Evolutionary conservation across 1,140 invertebrate species (phyloP), one percentile per base, ranked within the genome.

Genomic region (Monomorium pharaonis): DNA sequence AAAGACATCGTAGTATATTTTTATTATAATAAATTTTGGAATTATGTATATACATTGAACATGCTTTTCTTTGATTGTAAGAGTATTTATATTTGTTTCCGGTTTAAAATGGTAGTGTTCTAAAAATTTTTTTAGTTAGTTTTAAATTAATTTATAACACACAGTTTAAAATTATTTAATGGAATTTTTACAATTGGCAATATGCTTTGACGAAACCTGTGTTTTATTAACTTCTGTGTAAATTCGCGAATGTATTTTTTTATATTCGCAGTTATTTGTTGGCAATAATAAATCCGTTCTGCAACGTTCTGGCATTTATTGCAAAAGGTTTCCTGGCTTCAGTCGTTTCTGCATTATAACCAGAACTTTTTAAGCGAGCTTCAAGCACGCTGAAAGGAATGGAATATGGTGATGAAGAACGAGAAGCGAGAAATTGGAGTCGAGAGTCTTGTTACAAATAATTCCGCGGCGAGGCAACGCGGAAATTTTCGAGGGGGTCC

Each of bases 381-480:
- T 37, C 54, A 51, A 74, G 51, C 60, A 33, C 14, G 60, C 58
- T 72, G 54, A 74, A 72, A 74, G 78, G 27, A 81, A 81, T 58
- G 37, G 65, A 81, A 56, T 56, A 70, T 24, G 21, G 24, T 51
- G 27, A 10, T 74, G 24, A 27, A 74, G 51, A 81, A 74, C 63
- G 51, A 74, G 51, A 27, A 83, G 51, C 18, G 54, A 83, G 78
- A 83, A 83, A 83, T 83, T 74, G 78, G 54, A 83, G 49, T 83
- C 54, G 78, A 83, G 78, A 83, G 78, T 83, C 78, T 74, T 83
- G 67, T 81, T 81, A 83, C 69, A 83, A 83, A 72, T 83, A 83
- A 83, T 74, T 51, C 67, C 42, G 27, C 37, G 37, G 27, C 42
- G 51, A 78, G 60, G 76, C 58, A 63, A 30, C 37, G 67, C 67